Base-by-base conservation (phyloP, 1,140 invertebrate genomes). In the Listronotus bonariensis region DNA sequence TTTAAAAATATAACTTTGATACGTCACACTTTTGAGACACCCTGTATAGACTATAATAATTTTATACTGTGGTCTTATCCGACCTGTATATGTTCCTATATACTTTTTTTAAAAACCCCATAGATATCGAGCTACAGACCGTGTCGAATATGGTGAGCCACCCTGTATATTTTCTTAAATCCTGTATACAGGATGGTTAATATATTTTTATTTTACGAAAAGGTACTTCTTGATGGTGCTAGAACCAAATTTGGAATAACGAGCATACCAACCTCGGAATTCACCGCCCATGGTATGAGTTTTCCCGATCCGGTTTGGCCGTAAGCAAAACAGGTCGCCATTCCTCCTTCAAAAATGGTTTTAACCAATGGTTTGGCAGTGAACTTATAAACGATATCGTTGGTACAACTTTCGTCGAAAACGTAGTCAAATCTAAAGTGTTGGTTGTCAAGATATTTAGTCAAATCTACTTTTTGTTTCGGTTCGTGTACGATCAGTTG, bases 391-490 rank as follows among this genome's bases (percentile, higher is more conserved):
- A 98, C 96, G 72, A 97, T 87, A 80, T 98, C 95, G 82, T 99
- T 99, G 71, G 87, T 90, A 74, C 93, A 92, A 32, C 86, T 88
- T 74, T 99, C 97, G 82, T 99, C 96, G 82, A 99, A 99, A 48
- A 96, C 94, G 82, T 99, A 99, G 83, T 99, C 97, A 80, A 98
- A 99, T 72, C 97, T 86, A 80, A 99, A 99, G 72, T 92, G 88
- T 80, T 98, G 96, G 80, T 99, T 99, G 79, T 99, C 98, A 48
- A 99, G 83, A 82, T 95, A 99, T 81, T 99, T 98, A 5, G 97
- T 99, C 51, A 99, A 84, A 82, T 99, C 97, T 49, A 99, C 97
- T 83, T 99, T 99, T 54, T 89, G 88, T 81, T 96, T 97, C 3
- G 96, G 97, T 83, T 99, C 97, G 82, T 99, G 98, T 1, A 99